Evolutionary conservation across 1,140 invertebrate species (phyloP), one percentile per base, ranked within the genome.

Genomic region (Drosophila carrolli): DNA sequence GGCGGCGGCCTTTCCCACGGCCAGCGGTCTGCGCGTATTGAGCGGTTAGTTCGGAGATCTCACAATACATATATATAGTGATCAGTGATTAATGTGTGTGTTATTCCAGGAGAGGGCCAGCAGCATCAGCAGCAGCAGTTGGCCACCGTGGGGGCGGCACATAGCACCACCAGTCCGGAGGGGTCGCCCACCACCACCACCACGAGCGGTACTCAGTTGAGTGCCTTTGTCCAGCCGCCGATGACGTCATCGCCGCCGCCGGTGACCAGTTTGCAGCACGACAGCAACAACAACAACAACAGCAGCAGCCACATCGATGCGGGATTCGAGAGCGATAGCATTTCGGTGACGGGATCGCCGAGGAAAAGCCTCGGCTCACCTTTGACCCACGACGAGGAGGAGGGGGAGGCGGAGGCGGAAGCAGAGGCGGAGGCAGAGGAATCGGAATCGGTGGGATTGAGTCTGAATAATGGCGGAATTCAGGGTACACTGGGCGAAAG

Each of bases 151-250:
- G 93, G 94, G 74, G 93, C 93, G 54, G 94, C 94, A 8, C 95
- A 95, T 78, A 95, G 95, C 85, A 95, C 95, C 35, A 95, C 95
- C 13, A 95, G 95, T 62, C 95, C 95, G n/a, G 93, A 94, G 86
- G 92, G 92, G 32, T 94, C 94, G 1, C 93, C 76, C n/a, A 88
- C 67, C 14, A 74, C 85, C 32, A 86, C 85, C 38, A 82, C 85
- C 48, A 82, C 75, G 11, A 86, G 75, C 7, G 77, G 74, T 2
- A 79, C 84, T 0, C 65, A 68, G 29, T 37, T 80, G 29, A 81
- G 85, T 29, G 81, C 76, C 8, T 77, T 82, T 16, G 77, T 66
- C 7, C 90, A 78, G 54, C 78, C 81, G 9, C 43, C 72, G 11
- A 46, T 77, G 14, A 71, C 59, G 43, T 74, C 55, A 11, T 57